Conservation (phyloP, 2,888 invertebrate species). For the Lochmaea capreae region DNA sequence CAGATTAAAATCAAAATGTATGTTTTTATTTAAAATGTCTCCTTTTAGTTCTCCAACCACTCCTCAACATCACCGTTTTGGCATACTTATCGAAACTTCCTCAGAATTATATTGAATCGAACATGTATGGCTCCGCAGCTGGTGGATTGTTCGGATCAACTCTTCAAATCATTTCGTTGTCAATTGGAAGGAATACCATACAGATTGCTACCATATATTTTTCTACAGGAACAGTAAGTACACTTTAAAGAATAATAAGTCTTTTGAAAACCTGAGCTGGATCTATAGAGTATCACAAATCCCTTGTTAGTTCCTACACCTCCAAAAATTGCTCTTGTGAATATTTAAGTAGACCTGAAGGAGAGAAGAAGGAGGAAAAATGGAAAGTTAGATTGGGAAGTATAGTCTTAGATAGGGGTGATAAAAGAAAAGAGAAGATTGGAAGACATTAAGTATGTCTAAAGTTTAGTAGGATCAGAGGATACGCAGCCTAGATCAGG, state of each 20-base stretch:
- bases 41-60: constrained; percentile 15
- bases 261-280: neutral
- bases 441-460: no score
- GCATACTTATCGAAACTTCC: constrained; percentile 39
- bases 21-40: neutral
- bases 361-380: no score
- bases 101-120: constrained; percentile 34
- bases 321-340: no score
- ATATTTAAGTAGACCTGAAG: no score
- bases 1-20: no score
- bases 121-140: constrained; percentile 39
- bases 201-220: constrained; percentile 48
- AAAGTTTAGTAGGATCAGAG: no score
- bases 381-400: no score
- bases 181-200: constrained; percentile 39
- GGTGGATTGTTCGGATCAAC: constrained; percentile 36
- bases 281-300: no score
- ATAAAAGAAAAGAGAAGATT: no score
- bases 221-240: constrained; percentile 35
- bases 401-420: no score
- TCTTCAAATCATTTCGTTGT: constrained; percentile 43
- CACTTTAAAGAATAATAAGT: neutral
- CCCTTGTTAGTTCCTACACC: no score
- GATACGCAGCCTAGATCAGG: no score
- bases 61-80: neutral